These are phyloP conservation scores for Ephestia elutella DNA, from an alignment of 1,140 invertebrate genomes.

Conservation along the genomic window DNA sequence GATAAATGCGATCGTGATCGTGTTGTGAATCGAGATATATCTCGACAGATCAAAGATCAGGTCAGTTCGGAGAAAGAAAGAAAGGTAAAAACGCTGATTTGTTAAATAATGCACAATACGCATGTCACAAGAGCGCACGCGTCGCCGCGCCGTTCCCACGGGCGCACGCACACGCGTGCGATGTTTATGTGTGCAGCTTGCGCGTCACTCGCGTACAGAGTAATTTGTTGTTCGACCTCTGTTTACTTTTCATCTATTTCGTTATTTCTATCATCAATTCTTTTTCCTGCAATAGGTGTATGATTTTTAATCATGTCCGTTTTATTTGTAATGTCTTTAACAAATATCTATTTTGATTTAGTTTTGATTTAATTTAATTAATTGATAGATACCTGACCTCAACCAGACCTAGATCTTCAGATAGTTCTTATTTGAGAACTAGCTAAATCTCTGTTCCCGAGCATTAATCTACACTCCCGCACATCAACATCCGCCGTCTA, in stretches of 20 bases:
- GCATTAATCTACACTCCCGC: slow-evolving; percentile 30
- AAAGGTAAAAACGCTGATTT: slow-evolving; percentile 42
- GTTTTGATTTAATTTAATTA: no score
- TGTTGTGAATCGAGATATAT: background rate
- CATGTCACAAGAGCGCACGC: slow-evolving; percentile 61
- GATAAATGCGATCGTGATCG: background rate
- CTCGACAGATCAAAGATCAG: background rate
- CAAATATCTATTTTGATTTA: no score
- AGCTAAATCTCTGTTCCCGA: background rate
- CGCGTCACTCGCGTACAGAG: slow-evolving; percentile 36
- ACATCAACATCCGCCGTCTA: slow-evolving; percentile 40
- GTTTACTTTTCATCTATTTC: slow-evolving; percentile 15
- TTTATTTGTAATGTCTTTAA: no score
- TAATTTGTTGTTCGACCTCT: slow-evolving; percentile 16
- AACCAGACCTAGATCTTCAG: background rate
- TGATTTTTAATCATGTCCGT: background rate
- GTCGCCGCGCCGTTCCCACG: slow-evolving; percentile 55
- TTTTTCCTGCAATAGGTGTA: background rate
- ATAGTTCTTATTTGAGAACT: background rate
- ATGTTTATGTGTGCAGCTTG: slow-evolving; percentile 24
- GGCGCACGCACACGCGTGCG: slow-evolving; percentile 57
- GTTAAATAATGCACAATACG: slow-evolving; percentile 61
- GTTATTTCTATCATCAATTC: slow-evolving; percentile 13
- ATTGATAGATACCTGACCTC: background rate
- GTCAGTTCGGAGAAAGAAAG: slow-evolving; percentile 6